Conservation (phyloP, 2,113 vertebrate species). For the Uria lomvia region DNA sequence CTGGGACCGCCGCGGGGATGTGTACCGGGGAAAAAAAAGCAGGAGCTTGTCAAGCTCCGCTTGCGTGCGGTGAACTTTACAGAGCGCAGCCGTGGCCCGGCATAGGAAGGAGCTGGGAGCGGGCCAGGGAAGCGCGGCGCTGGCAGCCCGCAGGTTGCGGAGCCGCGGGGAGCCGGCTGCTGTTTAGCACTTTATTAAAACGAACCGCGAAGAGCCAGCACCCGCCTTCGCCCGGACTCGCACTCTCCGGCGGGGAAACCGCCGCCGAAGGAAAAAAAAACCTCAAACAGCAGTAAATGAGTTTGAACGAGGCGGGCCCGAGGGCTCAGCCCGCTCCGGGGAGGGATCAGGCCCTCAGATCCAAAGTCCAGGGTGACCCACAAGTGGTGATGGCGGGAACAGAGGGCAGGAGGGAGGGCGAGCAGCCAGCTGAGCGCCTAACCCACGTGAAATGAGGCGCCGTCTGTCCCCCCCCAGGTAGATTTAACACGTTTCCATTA, state of each 20-base stretch:
- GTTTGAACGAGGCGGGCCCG: neutral
- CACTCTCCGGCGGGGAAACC: neutral
- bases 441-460: rapidly evolving
- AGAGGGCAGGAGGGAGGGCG: neutral
- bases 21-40: neutral
- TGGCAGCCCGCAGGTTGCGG: neutral
- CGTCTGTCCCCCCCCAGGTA: no score
- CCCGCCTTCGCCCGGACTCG: neutral
- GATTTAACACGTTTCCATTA: neutral
- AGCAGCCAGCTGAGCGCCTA: neutral
- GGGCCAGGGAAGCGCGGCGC: neutral
- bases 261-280: neutral
- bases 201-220: neutral
- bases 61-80: conserved; percentile 30
- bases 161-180: neutral
- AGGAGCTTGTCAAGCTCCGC: neutral
- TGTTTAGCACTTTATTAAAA: conserved; percentile 9
- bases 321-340: neutral
- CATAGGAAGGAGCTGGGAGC: neutral
- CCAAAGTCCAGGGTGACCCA: neutral
- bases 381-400: rapidly evolving
- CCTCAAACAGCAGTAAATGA: neutral
- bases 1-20: neutral
- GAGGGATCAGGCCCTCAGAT: neutral
- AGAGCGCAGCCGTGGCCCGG: neutral